These are phyloP conservation scores for Lacerta viridis DNA, from an alignment of 2,797 vertebrate genomes.

Conservation along the genomic window DNA sequence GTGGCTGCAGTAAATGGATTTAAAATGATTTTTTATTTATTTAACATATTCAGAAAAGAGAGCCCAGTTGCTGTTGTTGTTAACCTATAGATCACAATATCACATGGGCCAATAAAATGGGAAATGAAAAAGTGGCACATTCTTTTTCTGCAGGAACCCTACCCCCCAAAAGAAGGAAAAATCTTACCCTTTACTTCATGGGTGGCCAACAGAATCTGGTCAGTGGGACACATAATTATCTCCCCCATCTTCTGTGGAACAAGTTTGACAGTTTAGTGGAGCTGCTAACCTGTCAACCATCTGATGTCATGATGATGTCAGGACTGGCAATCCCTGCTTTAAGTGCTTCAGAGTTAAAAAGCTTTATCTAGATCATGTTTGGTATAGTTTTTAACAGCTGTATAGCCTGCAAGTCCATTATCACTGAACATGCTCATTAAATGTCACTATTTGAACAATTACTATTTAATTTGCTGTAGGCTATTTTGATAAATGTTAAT, in stretches of 20 bases:
- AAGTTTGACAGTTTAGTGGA: no score
- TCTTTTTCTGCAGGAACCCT: background rate
- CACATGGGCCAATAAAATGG: background rate
- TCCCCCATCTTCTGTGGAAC: no score
- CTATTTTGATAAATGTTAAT: conserved; percentile 80
- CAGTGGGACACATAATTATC: no score
- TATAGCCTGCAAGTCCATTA: conserved; percentile 69
- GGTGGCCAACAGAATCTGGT: no score
- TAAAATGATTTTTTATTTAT: background rate
- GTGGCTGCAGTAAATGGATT: background rate
- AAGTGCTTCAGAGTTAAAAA: background rate
- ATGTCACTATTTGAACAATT: conserved; percentile 77
- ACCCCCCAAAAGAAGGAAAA: background rate
- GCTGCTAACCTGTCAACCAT: no score
- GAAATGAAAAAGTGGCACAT: background rate
- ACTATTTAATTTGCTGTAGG: conserved; percentile 77
- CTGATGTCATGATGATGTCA: no score
- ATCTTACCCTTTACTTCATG: no score
- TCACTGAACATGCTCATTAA: conserved; percentile 76
- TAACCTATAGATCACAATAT: background rate
- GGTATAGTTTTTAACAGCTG: conserved; percentile 60
- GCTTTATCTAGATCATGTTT: background rate
- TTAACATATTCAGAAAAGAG: background rate
- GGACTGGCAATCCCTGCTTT: no score
- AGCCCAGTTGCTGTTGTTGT: background rate